Percentiles rank a stretch among this genome's conserved stretches.
Evolutionary conservation across 2,888 invertebrate species (phyloP).

Genomic region (Protophormia terraenovae): DNA sequence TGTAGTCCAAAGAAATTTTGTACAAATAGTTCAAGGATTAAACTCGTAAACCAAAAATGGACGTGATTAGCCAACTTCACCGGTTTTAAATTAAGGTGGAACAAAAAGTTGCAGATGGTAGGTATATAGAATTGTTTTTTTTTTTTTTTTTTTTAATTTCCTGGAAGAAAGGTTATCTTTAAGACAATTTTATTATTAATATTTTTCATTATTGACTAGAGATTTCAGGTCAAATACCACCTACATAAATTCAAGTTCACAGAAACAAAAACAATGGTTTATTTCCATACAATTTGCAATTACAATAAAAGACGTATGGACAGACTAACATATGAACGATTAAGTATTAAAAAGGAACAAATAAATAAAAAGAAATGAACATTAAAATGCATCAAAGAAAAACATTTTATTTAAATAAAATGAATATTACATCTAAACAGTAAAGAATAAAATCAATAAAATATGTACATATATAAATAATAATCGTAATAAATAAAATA

Average conservation of each 20-base stretch:
- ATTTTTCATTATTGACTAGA: too few relatives aligned
- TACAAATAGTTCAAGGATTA: too few relatives aligned
- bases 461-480: conserved; percentile 10
- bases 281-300: conserved; percentile 12
- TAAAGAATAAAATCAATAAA: conserved; percentile 49
- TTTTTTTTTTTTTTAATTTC: too few relatives aligned
- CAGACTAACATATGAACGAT: conserved; percentile 2
- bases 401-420: neutral
- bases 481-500: neutral
- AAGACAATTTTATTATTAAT: too few relatives aligned
- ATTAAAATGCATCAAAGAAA: neutral
- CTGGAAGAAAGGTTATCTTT: too few relatives aligned
- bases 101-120: too few relatives aligned
- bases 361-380: neutral
- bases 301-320: neutral
- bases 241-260: neutral
- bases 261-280: neutral
- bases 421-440: neutral
- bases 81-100: too few relatives aligned
- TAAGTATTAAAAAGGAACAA: neutral
- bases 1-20: too few relatives aligned
- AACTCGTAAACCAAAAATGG: too few relatives aligned
- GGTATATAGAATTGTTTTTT: too few relatives aligned
- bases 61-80: too few relatives aligned
- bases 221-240: neutral